Evolutionary conservation across 35 echinoderm and acorn worm species (phyloP), one percentile per base, ranked within the genome.

Genomic region (Patiria miniata): DNA sequence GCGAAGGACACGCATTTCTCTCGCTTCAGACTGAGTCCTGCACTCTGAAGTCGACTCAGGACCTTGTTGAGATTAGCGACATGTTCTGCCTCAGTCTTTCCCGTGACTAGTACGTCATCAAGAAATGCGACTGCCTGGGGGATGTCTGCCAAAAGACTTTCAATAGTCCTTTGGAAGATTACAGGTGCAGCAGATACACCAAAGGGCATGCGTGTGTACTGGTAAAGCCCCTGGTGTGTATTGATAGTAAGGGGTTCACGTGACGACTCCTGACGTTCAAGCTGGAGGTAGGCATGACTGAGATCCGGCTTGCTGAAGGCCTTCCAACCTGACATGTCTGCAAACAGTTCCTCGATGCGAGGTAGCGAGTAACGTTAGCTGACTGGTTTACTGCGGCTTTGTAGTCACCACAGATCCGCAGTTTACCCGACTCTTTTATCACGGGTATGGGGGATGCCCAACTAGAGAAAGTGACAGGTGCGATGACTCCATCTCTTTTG

Each of bases 1-100:
- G 29, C 69, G n/a, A n/a, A n/a, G n/a, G n/a, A n/a, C n/a, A n/a
- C 86, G 53, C 88, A 94, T 50, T 94, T 94, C 21, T 89, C 81
- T 22, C 26, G 39, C 39, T 95, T 95, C 40, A 91, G 81, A 21
- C 89, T 36, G 23, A 95, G 61, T 22, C 88, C 87, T 12, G 78
- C 61, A 28, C 90, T 65, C 54, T 59, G 39, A 69, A 90, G 77
- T 6, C 38, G 42, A 39, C 51, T 82, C 21, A 94, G 76, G 17
- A 94, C 77, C 0, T 4, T 44, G 10, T 81, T 40, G 23, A 88
- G 81, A 61, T 80, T 87, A 26, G 77, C 22, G 32, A 78, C 60
- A 50, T 90, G 87, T n/a, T 90, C 87, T 10, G 77, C 37, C 1
- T 81, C 52, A 34, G 36, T 87, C 28, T 22, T 22, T 4, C 84